Base-by-base conservation (phyloP, 2,888 invertebrate genomes). In the Tetropium fuscum region DNA sequence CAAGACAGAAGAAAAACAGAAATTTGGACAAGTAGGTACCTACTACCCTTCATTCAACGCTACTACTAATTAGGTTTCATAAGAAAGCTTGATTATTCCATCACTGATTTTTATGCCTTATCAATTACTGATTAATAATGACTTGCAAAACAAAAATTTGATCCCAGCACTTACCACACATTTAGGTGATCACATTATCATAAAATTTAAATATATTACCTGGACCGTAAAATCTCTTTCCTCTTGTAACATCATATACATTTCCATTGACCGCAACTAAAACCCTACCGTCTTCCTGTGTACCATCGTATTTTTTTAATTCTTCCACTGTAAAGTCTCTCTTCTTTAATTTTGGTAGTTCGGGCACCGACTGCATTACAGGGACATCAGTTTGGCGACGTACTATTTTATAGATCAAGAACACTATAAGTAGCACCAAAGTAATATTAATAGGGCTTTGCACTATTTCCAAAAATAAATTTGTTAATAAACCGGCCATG, bases 201-300 rank as follows among this genome's bases (percentile, higher is more conserved):
- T 16, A n/a, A 44, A 13, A 34, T 11, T 5, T 2, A 30, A 32
- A 34, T 19, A 38, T 22, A 15, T 80, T 84, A 96, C 97, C 96
- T 83, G 97, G 96, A 15, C 97, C 97, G 83, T 98, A 98, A 82
- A 95, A 96, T 65, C 89, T 86, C 77, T 91, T 92, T 59, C 95
- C 96, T 78, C 88, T 89, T 34, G 97, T 97, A 68, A 92, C 96
- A 84, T 98, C 98, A 83, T 95, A 98, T 48, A 98, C 92, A 84
- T 90, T 95, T 18, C 97, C 95, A 81, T 97, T 97, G 49, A 98
- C 94, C 5, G 95, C 97, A 36, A 98, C 88, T 66, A 97, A 84
- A 61, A 98, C 91, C 68, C 97, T 85, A 18, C 95, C 95, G 76
- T 97, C 96, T 20, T 89, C 84, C 75, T 91, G 92, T 53, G 84